Percentiles rank a stretch among this genome's conserved stretches.
Conservation (phyloP, 2,113 vertebrate genomes). For the Albula glossodonta region DNA sequence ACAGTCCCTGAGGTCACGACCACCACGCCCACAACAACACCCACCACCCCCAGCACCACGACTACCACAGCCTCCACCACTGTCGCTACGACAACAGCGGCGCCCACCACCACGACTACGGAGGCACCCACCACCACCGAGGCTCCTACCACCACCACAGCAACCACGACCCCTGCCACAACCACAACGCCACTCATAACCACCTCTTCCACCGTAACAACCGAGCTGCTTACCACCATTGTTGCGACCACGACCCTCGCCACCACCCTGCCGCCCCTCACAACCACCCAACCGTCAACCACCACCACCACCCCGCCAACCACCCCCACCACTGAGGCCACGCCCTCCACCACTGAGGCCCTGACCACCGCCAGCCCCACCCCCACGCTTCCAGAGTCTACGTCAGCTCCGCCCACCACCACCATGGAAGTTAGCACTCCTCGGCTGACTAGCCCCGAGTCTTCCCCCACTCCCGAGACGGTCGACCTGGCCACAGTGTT, state of each 20-base stretch:
- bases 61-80: conserved; percentile 15
- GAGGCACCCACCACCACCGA: conserved; percentile 32
- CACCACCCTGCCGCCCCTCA: conserved; percentile 9
- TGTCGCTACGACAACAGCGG: background rate
- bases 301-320: conserved; percentile 16
- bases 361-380: background rate
- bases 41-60: background rate
- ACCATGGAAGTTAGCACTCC: background rate
- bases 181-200: conserved; percentile 30
- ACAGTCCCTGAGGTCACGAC: conserved; percentile 38
- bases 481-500: conserved; percentile 39
- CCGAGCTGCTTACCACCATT: conserved; percentile 1
- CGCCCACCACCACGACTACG: conserved; percentile 11
- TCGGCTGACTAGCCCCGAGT: conserved; percentile 41
- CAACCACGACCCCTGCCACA: conserved; percentile 16
- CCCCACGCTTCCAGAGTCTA: background rate
- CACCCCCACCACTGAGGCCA: conserved; percentile 11
- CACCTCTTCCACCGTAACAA: conserved; percentile 31
- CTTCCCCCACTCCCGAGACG: conserved; percentile 45
- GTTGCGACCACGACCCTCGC: conserved; percentile 1
- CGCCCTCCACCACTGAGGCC: background rate
- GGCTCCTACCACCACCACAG: background rate
- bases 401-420: background rate
- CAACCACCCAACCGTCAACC: conserved; percentile 19
- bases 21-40: conserved; percentile 25